These are phyloP conservation scores for Myodes glareolus DNA, from an alignment of 2,113 vertebrate genomes.

Conservation along the genomic window DNA sequence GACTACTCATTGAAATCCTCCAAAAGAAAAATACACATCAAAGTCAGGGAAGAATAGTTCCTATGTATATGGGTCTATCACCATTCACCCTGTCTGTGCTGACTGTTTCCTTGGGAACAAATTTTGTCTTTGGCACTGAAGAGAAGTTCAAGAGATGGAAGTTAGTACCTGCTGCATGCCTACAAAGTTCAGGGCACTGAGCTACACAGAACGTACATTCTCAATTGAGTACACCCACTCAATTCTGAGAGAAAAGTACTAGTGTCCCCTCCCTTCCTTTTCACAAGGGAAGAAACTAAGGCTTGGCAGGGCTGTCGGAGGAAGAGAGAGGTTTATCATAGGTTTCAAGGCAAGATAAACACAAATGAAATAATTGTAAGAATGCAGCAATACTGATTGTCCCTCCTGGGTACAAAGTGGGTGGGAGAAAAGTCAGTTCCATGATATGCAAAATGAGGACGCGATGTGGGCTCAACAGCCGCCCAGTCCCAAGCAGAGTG, in stretches of 20 bases:
- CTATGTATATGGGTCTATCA: not conserved
- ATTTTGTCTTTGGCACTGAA: not conserved
- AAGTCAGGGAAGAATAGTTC: not conserved
- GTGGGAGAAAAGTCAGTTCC: not conserved
- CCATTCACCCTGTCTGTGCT: not conserved
- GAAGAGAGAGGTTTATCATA: not conserved
- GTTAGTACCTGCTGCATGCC: not conserved
- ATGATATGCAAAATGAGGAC: not conserved
- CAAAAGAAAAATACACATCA: not conserved
- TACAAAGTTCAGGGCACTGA: not conserved
- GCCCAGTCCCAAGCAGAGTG: not conserved
- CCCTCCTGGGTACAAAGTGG: not conserved
- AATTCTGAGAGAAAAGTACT: not conserved
- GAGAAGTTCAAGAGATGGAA: not conserved
- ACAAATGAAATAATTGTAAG: not conserved
- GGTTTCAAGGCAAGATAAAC: not conserved
- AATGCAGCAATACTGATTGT: not conserved
- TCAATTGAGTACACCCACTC: not conserved
- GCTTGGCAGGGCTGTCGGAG: not conserved
- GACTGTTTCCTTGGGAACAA: not conserved
- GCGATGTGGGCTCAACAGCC: not conserved
- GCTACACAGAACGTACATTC: not conserved
- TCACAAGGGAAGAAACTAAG: not conserved
- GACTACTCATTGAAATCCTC: not conserved
- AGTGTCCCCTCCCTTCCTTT: not conserved